Conservation (phyloP, 2,113 vertebrate species). For the Amphilophus citrinellus region DNA sequence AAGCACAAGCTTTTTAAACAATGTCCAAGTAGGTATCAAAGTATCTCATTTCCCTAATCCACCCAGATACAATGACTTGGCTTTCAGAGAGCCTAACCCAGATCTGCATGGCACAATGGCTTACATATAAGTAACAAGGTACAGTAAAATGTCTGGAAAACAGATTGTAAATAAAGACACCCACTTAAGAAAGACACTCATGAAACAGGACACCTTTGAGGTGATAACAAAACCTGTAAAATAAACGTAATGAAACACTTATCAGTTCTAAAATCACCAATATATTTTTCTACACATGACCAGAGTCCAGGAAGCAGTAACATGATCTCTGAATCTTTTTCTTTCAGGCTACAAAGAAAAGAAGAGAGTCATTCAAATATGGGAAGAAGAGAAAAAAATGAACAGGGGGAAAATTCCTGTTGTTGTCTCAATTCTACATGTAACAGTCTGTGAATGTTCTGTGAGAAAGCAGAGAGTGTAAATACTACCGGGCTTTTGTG, state of each 20-base stretch:
- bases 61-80: conserved; percentile 55
- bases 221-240: conserved; percentile 50
- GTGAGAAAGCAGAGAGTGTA: conserved; percentile 74
- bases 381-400: neutral
- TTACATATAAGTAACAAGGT: conserved; percentile 47
- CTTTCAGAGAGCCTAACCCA: conserved; percentile 38
- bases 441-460: conserved; percentile 66
- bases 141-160: conserved; percentile 71
- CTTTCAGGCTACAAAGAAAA: conserved; percentile 43
- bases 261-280: conserved; percentile 46
- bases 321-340: conserved; percentile 34
- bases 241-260: conserved; percentile 40
- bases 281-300: conserved; percentile 28
- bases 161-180: conserved; percentile 58
- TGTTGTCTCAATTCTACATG: conserved; percentile 56
- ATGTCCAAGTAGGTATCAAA: conserved; percentile 42
- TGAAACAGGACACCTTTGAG: conserved; percentile 46
- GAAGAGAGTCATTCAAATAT: conserved; percentile 35
- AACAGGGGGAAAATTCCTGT: conserved; percentile 45
- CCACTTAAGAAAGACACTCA: conserved; percentile 33
- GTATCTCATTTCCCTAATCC: conserved; percentile 60
- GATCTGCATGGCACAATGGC: conserved; percentile 33
- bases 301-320: conserved; percentile 42
- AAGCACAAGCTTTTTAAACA: conserved; percentile 42
- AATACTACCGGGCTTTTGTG: conserved; percentile 81